These are phyloP conservation scores for Corydoras sp. DNA, from an alignment of 2,113 vertebrate genomes.

Conservation along the genomic window DNA sequence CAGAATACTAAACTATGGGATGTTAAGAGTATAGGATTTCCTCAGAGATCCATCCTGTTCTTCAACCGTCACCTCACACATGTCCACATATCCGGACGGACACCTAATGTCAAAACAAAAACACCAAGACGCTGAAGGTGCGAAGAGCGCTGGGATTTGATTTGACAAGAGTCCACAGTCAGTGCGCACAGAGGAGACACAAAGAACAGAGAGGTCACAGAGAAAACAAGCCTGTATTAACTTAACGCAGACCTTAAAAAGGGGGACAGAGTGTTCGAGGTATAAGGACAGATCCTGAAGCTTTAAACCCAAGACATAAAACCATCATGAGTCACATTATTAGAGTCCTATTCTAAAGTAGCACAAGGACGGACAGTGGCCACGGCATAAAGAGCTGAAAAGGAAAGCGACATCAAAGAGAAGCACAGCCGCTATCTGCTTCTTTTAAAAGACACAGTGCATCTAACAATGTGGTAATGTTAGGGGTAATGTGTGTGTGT, in stretches of 20 bases:
- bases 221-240: no score
- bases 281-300: not conserved
- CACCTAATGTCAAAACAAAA: not conserved
- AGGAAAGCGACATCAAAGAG: not conserved
- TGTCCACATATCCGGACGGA: not conserved
- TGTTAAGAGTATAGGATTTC: constrained; percentile 1
- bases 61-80: constrained; percentile 18
- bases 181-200: not conserved
- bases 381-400: not conserved
- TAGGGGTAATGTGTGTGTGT: not conserved
- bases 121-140: not conserved
- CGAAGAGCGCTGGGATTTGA: not conserved
- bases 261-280: not conserved
- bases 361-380: not conserved
- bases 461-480: not conserved
- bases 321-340: not conserved
- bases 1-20: not conserved
- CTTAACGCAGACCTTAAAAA: no score
- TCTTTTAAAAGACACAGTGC: not conserved
- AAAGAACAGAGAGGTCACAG: no score
- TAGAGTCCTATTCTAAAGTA: not conserved
- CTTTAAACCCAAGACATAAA: not conserved
- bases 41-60: not conserved
- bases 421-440: not conserved
- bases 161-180: constrained; percentile 1